Evolutionary conservation across 2,888 invertebrate species (phyloP).

Genomic region (Palloptera scutellata): DNA sequence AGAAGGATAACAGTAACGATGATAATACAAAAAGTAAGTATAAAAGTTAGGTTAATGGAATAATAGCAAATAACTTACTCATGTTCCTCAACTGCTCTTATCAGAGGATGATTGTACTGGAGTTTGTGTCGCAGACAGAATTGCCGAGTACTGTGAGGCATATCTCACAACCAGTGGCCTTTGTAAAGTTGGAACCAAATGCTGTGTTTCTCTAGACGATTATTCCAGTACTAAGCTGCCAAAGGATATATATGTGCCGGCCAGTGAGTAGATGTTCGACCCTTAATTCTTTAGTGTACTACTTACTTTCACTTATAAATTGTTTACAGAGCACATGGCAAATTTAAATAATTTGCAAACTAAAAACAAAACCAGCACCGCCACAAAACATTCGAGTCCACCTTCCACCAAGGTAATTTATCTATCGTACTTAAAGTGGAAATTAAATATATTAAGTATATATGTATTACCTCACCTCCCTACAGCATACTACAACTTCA

Average conservation of each 20-base stretch:
- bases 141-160: conserved; percentile 87
- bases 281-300: conserved; percentile 27
- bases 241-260: conserved; percentile 77
- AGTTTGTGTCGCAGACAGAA: conserved; percentile 82
- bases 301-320: conserved; percentile 16
- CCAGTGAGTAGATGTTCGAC: conserved; percentile 59
- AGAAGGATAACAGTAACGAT: conserved; percentile 42
- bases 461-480: background rate
- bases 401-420: conserved; percentile 27
- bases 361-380: conserved; percentile 46
- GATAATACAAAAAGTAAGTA: conserved; percentile 49
- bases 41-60: background rate
- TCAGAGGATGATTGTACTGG: conserved; percentile 71
- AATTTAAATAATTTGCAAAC: conserved; percentile 50
- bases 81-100: background rate
- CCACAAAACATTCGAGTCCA: conserved; percentile 63
- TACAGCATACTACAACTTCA: conserved; percentile 28
- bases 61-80: background rate
- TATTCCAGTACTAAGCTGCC: conserved; percentile 74
- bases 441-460: background rate
- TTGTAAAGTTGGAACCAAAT: conserved; percentile 78
- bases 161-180: conserved; percentile 77
- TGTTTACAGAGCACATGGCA: conserved; percentile 55
- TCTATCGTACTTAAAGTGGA: background rate
- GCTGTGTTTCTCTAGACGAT: conserved; percentile 81